A percentile compares a stretch with the other conserved stretches of the same genome.
phyloP scores from a whole-genome alignment of 2,797 vertebrate species.

The Bovichtus variegatus region DNA sequence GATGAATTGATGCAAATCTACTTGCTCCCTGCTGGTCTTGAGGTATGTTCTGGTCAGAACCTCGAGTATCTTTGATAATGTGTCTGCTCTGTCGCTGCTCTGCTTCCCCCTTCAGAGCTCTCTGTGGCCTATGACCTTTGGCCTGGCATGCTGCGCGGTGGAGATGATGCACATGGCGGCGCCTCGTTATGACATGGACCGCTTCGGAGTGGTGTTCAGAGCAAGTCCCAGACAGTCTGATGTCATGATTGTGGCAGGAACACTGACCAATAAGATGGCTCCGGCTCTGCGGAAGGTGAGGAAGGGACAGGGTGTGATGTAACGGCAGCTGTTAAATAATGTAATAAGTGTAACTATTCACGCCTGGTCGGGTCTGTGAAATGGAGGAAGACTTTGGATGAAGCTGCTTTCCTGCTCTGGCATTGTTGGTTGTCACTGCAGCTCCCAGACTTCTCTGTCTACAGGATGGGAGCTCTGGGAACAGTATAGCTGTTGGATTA shows the following conservation, averaged over 20 bases:
- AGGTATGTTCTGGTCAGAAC: not conserved
- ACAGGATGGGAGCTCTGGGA: constrained; percentile 30
- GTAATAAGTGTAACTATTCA: not conserved
- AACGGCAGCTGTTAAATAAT: not conserved
- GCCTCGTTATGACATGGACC: constrained; percentile 97
- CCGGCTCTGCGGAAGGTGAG: constrained; percentile 94
- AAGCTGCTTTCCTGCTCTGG: constrained; percentile 7
- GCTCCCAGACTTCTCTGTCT: constrained; percentile 31
- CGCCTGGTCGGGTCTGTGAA: not conserved
- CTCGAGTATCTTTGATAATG: not conserved
- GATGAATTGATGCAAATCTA: not conserved
- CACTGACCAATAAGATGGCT: constrained; percentile 98
- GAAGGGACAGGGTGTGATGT: not conserved
- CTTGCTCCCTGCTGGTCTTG: not conserved
- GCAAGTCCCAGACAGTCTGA: constrained; percentile 96
- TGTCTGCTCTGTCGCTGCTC: not conserved
- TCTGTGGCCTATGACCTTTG: constrained; percentile 98
- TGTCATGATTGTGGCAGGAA: constrained; percentile 98
- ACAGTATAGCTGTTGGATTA: constrained; percentile 71
- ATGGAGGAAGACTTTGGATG: not conserved
- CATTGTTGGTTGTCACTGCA: not conserved
- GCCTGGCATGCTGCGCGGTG: constrained; percentile 96
- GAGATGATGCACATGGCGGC: constrained; percentile 99
- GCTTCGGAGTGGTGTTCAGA: constrained; percentile 96
- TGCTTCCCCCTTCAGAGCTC: constrained; percentile 88